phyloP scores from a whole-genome alignment of 2,113 vertebrate genomes.

The Myrmecobius fasciatus region DNA sequence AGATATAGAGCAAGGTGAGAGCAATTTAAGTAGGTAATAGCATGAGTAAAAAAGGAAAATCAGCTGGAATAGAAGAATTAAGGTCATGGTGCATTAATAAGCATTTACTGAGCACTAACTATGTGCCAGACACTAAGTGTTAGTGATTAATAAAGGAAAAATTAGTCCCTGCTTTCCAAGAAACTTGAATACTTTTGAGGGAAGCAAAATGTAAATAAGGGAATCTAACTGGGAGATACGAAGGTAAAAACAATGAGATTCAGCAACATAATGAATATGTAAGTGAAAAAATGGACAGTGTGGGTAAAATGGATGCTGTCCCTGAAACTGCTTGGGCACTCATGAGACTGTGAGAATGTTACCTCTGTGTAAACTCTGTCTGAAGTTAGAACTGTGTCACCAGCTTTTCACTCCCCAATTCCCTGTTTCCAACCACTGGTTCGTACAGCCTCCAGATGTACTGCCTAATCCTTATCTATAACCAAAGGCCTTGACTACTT shows the following conservation, averaged over 20 bases:
- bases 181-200: not conserved
- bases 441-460: too few relatives aligned
- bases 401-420: too few relatives aligned
- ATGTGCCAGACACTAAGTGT: not conserved
- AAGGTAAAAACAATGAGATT: not conserved
- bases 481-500: too few relatives aligned
- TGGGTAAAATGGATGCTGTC: too few relatives aligned
- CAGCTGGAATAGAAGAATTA: not conserved
- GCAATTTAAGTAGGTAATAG: not conserved
- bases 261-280: too few relatives aligned
- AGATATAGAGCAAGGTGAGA: slow-evolving; percentile 10
- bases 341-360: too few relatives aligned
- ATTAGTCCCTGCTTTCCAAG: not conserved
- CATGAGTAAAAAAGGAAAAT: not conserved
- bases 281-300: too few relatives aligned
- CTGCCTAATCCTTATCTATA: too few relatives aligned
- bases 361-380: too few relatives aligned
- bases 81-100: not conserved
- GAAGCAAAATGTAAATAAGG: not conserved
- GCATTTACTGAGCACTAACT: not conserved
- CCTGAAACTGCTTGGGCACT: too few relatives aligned
- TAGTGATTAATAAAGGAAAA: not conserved
- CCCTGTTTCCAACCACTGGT: too few relatives aligned
- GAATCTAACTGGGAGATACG: not conserved
- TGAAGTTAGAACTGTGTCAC: too few relatives aligned